Evolutionary conservation across 2,888 invertebrate species (phyloP).

Genomic region (Agrochola lychnidis): DNA sequence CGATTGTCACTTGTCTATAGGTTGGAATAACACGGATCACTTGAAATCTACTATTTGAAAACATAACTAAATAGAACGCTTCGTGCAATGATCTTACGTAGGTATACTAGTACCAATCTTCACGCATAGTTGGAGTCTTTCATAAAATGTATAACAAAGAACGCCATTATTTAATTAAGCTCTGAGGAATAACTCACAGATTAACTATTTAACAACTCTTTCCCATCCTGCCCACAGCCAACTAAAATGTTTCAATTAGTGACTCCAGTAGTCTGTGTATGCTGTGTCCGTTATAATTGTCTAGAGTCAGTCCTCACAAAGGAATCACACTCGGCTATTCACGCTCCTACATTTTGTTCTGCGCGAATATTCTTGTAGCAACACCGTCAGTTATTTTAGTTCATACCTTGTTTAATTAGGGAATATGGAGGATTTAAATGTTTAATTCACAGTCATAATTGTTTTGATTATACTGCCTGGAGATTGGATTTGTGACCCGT

Average conservation of each 20-base stretch:
- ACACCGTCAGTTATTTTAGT: conserved; percentile 30
- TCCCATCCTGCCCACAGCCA: background rate
- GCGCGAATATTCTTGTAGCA: conserved; percentile 23
- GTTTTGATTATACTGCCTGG: background rate
- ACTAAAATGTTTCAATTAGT: conserved; percentile 42
- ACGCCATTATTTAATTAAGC: background rate
- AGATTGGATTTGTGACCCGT: background rate
- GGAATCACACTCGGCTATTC: conserved; percentile 35
- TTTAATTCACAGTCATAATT: background rate
- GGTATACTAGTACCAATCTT: background rate
- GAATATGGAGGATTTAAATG: background rate
- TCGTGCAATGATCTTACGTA: background rate
- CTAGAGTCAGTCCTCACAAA: conserved; percentile 33
- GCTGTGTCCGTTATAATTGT: conserved; percentile 40
- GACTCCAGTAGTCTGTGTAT: conserved; percentile 16
- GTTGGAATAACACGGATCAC: background rate
- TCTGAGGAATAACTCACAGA: conserved; percentile 2
- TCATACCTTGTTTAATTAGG: conserved; percentile 31
- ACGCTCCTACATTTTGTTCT: conserved; percentile 16
- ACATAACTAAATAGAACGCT: background rate
- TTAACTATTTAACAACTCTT: conserved; percentile 10
- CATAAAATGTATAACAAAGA: conserved; percentile 11
- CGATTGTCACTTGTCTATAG: background rate
- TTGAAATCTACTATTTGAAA: background rate
- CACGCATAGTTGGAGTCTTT: background rate